Base-by-base conservation (phyloP, 1,140 invertebrate species). In the Zaprionus ghesquierei region DNA sequence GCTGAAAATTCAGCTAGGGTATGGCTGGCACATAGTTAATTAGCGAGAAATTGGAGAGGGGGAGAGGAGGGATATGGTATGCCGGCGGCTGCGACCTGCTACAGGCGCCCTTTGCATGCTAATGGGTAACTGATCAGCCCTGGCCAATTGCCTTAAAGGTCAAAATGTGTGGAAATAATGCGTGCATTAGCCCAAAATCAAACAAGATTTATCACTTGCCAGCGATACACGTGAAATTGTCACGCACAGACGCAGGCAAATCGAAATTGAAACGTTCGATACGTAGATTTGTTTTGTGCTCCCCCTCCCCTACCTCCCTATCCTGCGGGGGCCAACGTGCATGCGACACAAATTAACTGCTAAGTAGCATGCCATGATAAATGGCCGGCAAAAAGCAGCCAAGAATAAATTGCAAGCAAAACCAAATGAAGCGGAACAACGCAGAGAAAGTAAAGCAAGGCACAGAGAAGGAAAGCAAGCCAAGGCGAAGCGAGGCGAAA, bases 21-120 rank as follows among this genome's bases (percentile, higher is more conserved):
- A 61, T 78, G 70, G 71, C 76, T 86, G 84, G 82, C 84, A 87
- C 82, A 87, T 86, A 86, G 84, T 87, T 87, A 87, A 87, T 87
- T 87, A 87, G 82, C 84, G 82, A 75, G 64, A 87, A 87, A 87
- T 87, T 87, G 82, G 3, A 29, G 25, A 27, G 25, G 72, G 71
- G 31, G 58, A 84, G 64, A 60, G 72, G 77, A 10, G 20, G 35
- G 5, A n/a, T n/a, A n/a, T n/a, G 33, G 9, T 13, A 22, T 41
- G 54, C 51, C 10, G n/a, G 41, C 18, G 31, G 54, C 15, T 44
- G 18, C 31, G 12, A 15, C 3, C 12, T 33, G 31, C 8, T 61
- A 20, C 22, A 18, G 15, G 38, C 73, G 44, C 51, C 50, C 75
- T 81, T 54, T 77, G 82, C 79, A 79, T 87, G 75, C 72, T 79